Conservation (phyloP, 53 echinoderm and acorn worm species). For the Luidia sarsii region DNA sequence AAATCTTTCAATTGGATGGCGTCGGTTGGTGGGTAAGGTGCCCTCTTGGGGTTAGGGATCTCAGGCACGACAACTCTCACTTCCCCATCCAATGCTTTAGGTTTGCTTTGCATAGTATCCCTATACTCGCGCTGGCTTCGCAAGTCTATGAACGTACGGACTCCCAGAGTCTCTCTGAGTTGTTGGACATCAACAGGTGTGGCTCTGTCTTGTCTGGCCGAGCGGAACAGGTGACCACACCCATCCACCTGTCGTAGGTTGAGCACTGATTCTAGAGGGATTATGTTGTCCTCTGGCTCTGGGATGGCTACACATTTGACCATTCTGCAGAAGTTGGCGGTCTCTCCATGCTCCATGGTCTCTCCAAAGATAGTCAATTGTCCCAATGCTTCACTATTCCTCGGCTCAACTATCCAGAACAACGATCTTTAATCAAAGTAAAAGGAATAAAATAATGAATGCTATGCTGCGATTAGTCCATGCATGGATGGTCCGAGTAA, state of each 20-base stretch:
- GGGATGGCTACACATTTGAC: too few species aligned
- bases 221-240: constrained; percentile 66
- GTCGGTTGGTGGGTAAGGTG: constrained; percentile 11
- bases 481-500: too few species aligned
- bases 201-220: constrained; percentile 74
- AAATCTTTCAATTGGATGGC: constrained; percentile 21
- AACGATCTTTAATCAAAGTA: too few species aligned
- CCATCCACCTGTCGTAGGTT: constrained; percentile 79
- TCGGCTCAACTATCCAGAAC: too few species aligned
- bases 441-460: too few species aligned
- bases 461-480: too few species aligned
- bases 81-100: background rate
- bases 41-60: constrained; percentile 10
- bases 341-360: too few species aligned
- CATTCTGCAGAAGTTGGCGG: too few species aligned
- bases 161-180: constrained; percentile 54
- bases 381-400: too few species aligned
- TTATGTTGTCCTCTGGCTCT: constrained; percentile 1
- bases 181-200: constrained; percentile 60
- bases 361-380: too few species aligned
- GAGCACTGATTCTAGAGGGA: constrained; percentile 64
- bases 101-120: background rate
- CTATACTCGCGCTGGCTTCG: constrained; percentile 66
- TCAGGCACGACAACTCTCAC: background rate
- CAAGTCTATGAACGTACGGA: constrained; percentile 76